A percentile compares a stretch with the other conserved stretches of the same genome.
Evolutionary conservation across 2,797 vertebrate species (phyloP).

Genomic region (Argya squamiceps): DNA sequence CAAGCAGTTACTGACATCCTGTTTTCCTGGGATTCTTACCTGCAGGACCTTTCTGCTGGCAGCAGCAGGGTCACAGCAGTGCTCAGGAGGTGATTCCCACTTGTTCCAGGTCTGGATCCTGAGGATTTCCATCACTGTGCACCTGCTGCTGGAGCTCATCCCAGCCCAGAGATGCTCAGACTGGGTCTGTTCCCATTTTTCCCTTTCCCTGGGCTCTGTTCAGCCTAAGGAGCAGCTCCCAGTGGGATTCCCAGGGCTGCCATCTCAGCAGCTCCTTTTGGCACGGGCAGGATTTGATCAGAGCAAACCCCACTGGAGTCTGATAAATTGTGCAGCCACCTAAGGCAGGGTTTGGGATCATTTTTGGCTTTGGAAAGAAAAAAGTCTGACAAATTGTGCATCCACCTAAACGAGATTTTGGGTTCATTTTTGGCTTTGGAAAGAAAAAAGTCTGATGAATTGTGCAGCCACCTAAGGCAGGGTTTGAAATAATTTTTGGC

Average conservation of each 20-base stretch:
- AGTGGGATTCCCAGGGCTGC: background rate
- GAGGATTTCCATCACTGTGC: background rate
- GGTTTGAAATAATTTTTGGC: background rate
- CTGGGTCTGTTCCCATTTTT: rapidly evolving
- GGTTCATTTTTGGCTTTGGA: background rate
- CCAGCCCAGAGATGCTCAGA: background rate
- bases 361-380: background rate
- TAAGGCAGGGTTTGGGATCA: background rate
- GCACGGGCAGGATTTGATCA: background rate
- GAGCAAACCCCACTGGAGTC: background rate
- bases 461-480: background rate
- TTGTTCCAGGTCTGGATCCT: background rate
- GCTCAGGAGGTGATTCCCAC: background rate
- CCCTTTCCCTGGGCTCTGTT: background rate
- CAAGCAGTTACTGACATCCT: background rate
- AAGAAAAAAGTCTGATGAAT: no score
- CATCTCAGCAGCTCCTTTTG: background rate
- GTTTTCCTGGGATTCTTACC: background rate
- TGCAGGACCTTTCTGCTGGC: background rate
- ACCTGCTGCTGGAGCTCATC: background rate
- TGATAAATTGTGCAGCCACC: background rate
- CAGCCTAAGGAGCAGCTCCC: background rate
- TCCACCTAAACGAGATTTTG: rapidly evolving
- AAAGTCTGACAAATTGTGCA: background rate
- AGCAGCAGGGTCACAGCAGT: background rate